These are phyloP conservation scores for Lycophotia porphyrea DNA, from an alignment of 2,888 invertebrate species.

Conservation along the genomic window DNA sequence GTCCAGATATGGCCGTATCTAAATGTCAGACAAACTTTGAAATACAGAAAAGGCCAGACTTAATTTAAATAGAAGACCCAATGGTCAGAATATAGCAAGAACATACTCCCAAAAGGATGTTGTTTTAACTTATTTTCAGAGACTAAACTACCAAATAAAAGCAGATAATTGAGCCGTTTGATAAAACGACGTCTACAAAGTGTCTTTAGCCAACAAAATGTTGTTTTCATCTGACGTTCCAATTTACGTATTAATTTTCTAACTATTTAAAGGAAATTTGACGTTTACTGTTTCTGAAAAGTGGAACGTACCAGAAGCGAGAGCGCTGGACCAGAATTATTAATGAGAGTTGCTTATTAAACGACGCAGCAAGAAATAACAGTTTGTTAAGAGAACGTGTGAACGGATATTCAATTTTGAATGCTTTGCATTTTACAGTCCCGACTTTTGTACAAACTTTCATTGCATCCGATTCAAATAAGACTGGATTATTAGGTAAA, in stretches of 20 bases:
- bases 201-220: conserved; percentile 5
- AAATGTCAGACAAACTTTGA: conserved; percentile 33
- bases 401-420: conserved; percentile 41
- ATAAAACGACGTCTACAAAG: conserved; percentile 15
- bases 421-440: conserved; percentile 37
- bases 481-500: neutral
- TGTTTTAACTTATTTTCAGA: neutral
- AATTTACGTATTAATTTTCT: conserved; percentile 58
- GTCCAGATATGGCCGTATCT: conserved; percentile 41
- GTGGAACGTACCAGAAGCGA: conserved; percentile 59
- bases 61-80: neutral
- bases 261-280: conserved; percentile 47
- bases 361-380: conserved; percentile 62
- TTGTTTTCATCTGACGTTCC: conserved; percentile 34
- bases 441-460: conserved; percentile 14
- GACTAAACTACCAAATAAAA: conserved; percentile 1
- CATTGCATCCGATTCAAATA: neutral
- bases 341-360: conserved; percentile 68
- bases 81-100: conserved; percentile 13
- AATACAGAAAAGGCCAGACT: conserved; percentile 8
- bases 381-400: conserved; percentile 54
- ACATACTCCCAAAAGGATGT: neutral
- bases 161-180: conserved; percentile 14
- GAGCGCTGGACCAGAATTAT: conserved; percentile 66
- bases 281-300: conserved; percentile 54